These are phyloP conservation scores for Drosophila novamexicana DNA, from an alignment of 1,140 invertebrate genomes.

Conservation along the genomic window DNA sequence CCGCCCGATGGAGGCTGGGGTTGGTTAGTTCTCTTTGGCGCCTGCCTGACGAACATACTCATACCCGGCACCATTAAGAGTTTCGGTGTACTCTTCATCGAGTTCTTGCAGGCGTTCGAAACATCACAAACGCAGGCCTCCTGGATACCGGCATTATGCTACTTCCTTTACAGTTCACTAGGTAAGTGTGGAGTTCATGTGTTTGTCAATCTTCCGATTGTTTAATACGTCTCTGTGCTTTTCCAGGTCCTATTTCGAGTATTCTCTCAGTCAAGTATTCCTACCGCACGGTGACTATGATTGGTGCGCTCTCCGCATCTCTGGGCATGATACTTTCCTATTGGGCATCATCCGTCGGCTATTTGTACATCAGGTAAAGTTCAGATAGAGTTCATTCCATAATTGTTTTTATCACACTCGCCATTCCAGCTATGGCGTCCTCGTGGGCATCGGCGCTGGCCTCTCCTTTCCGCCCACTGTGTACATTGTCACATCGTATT, in stretches of 20 bases:
- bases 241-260: conserved; percentile 93
- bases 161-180: conserved; percentile 93
- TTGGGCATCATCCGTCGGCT: conserved; percentile 91
- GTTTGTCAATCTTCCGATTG: neutral
- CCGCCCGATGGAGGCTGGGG: conserved; percentile 91
- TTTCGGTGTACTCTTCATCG: conserved; percentile 92
- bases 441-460: conserved; percentile 92
- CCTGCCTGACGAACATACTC: conserved; percentile 92
- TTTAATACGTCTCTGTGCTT: conserved; percentile 30
- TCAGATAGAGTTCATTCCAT: no score
- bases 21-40: conserved; percentile 92
- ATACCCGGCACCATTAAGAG: conserved; percentile 94
- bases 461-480: conserved; percentile 94
- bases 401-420: neutral
- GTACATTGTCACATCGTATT: conserved; percentile 96
- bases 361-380: conserved; percentile 90
- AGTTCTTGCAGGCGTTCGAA: conserved; percentile 91
- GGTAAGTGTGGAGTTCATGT: conserved; percentile 85
- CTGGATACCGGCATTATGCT: conserved; percentile 93
- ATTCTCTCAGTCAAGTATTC: conserved; percentile 95
- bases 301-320: conserved; percentile 93
- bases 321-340: conserved; percentile 94
- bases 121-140: conserved; percentile 89
- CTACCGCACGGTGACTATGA: conserved; percentile 94
- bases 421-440: conserved; percentile 89